Base-by-base conservation (phyloP, 2,797 vertebrate genomes). In the Phyllotis vaccarum region DNA sequence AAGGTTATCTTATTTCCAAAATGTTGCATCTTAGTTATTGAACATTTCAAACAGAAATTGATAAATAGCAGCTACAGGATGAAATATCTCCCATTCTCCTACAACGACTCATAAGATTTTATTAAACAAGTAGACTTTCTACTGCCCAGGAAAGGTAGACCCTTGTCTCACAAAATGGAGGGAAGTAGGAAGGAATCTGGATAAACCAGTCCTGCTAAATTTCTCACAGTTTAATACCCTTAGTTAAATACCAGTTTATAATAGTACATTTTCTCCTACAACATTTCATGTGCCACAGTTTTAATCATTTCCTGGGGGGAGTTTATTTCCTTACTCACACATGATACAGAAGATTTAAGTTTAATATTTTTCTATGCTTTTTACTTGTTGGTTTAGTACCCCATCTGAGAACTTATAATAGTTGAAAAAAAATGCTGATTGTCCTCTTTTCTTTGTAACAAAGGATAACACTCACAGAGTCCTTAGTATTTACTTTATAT, bases 1-100 rank as follows among this genome's bases (percentile, higher is more conserved):
- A 43, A 82, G 81, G 3, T 64, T 91, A 17, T 88, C 78, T 75
- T 80, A 46, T 92, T 96, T 19, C n/a, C 17, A 5, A 78, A 92
- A 62, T 78, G 68, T 70, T 37, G 27, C 13, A 70, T 40, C 31
- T 29, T 78, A 17, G 16, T 29, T 52, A 60, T n/a, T 85, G 29
- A 89, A 70, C 66, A 54, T 82, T 70, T 89, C 76, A 68, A 95
- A 6, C 4, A 37, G 54, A 93, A 70, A 60, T 22, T 83, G 16
- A 86, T 54, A 91, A 88, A 64, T 72, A 19, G 22, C 6, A 72
- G 34, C 1, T 54, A 12, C 9, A 72, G 12, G 22, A 62, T 78
- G 11, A 91, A 86, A 60, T 88, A 16, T 62, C 76, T 68, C 34
- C 5, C 24, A 4, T 85, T 83, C 22, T 37, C 52, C 49, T 89